Evolutionary conservation across 2,113 vertebrate genomes (phyloP), one percentile per base, ranked within the genome.

Genomic region (Galemys pyrenaicus): DNA sequence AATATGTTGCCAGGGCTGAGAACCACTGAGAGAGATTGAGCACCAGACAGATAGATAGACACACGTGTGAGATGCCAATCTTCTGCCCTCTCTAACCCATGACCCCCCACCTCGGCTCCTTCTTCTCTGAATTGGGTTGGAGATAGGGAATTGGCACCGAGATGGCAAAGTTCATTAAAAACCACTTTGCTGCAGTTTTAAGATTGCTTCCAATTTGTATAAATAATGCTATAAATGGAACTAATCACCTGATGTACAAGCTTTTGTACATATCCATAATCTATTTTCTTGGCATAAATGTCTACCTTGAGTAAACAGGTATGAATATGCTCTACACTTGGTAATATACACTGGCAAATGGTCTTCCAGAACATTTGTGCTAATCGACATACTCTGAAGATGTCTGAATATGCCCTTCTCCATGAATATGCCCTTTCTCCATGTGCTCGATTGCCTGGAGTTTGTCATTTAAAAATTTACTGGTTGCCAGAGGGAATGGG

Each of bases 221-320:
- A 5, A 41, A 9, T 26, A 60, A 68, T 56, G 39, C 30, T 75
- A 13, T 81, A 24, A 51, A 73, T n/a, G 19, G 19, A 87, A 60
- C 12, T 17, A 74, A 30, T 24, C 28, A 62, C 49, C 11, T 81
- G 51, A 32, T 41, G 26, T 16, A 68, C 73, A 86, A 64, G 75
- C 5, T 30, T 82, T 44, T 70, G 28, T 28, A 24, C 3, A 8
- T 12, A 9, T 35, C 54, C 87, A 35, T 24, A 73, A 89, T 44
- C 39, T 94, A 20, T 64, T 91, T 95, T 87, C 68, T 85, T 71
- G 71, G 51, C 12, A 54, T 78, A 64, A 35, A 60, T 51, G 41
- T 75, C 77, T 68, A 84, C 17, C 67, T 75, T 70, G 84, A 65
- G 11, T 83, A 32, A 74, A 94, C 94, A 65, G 44, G 20, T 56